Percentiles rank a stretch among this genome's conserved stretches.
These are phyloP conservation scores for Fragum sueziense DNA, from an alignment of 2,888 invertebrate genomes.

Conservation along the genomic window DNA sequence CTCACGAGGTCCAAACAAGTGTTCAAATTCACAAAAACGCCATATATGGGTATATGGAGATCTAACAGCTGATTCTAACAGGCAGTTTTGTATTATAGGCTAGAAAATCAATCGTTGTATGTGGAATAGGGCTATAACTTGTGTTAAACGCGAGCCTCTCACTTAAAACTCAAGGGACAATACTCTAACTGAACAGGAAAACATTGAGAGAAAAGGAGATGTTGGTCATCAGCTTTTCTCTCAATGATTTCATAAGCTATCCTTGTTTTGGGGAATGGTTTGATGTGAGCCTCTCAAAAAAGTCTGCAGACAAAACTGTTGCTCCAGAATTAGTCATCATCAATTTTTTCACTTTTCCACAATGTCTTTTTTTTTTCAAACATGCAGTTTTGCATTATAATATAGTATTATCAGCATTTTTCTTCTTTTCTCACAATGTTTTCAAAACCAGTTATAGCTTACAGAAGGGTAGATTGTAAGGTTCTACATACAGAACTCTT, in stretches of 20 bases:
- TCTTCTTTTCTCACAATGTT: too few species aligned
- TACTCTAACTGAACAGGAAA: neutral
- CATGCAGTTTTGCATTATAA: too few species aligned
- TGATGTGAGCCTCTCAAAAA: too few species aligned
- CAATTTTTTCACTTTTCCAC: too few species aligned
- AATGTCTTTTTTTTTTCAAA: too few species aligned
- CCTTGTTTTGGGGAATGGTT: too few species aligned
- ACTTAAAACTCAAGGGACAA: neutral
- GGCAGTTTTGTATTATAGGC: neutral
- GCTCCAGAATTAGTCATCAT: too few species aligned
- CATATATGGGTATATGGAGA: conserved; percentile 15
- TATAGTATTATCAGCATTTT: too few species aligned
- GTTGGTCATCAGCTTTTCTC: neutral
- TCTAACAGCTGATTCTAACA: conserved; percentile 21
- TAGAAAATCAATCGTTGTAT: conserved; percentile 15
- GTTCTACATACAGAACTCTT: too few species aligned
- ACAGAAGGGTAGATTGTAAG: too few species aligned
- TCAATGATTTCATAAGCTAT: neutral
- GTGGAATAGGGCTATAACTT: conserved; percentile 15
- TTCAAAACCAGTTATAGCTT: too few species aligned
- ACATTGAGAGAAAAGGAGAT: neutral
- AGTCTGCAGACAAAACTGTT: too few species aligned
- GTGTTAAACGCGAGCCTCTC: neutral
- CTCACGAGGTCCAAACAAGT: neutral
- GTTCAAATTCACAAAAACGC: conserved; percentile 4